Evolutionary conservation across 1,140 invertebrate genomes (phyloP), one percentile per base, ranked within the genome.

Genomic region (Brachionus paranguensis): DNA sequence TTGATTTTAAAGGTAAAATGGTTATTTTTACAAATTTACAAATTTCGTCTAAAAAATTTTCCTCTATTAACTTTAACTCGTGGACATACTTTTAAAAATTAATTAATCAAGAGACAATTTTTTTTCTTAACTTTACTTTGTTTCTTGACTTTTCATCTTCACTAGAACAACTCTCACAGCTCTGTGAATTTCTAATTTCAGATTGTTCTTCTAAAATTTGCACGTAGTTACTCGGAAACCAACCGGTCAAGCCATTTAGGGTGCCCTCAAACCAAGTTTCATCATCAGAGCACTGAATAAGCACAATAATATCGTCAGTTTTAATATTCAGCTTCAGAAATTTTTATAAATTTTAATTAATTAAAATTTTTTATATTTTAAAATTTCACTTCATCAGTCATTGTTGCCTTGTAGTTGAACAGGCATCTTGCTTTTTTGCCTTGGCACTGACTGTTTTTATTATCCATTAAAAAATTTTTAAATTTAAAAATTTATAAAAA

Each of bases 221-320:
- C 20, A 97, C 95, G 92, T 97, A 98, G 90, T 98, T 97, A 86
- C 95, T 95, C 84, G 97, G 97, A 91, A 99, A 99, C 97, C 97
- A 99, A 86, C 96, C 96, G 85, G 96, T 97, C 88, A 95, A 94
- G 74, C 95, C 96, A 85, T 94, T 92, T 20, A 97, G 90, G 2
- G 96, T 98, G 14, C 96, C 97, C 91, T 99, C 96, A 95, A 95
- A 98, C 96, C 96, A 98, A 92, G 96, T 97, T 33, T 95, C 96
- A 68, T 96, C 96, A 88, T 98, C 93, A 86, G 95, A 94, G 33
- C 90, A 90, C 89, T 95, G 93, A 76, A 96, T 98, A 41, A 99
- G 93, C 14, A 95, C 96, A 85, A 99, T 98, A 68, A 98, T 91
- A 90, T 99, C 96, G 70, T 96, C 96, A 90, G 97, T 98, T 86